phyloP scores from a whole-genome alignment of 2,888 invertebrate species.

The Thalpophila matura region DNA sequence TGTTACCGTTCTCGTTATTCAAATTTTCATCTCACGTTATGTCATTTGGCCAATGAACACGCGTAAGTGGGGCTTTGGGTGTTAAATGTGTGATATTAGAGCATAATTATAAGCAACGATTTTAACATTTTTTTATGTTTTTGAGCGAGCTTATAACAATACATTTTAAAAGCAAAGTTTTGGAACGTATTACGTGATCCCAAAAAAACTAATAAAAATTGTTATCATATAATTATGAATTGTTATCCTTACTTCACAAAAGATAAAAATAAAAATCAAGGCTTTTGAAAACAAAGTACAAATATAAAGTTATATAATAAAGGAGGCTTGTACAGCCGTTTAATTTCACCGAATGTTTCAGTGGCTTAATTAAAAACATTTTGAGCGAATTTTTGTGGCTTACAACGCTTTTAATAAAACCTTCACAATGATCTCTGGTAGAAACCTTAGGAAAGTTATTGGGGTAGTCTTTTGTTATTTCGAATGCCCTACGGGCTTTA shows the following conservation, averaged over 20 bases:
- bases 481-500: slow-evolving; percentile 56
- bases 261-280: slow-evolving; percentile 52
- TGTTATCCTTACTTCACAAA: slow-evolving; percentile 46
- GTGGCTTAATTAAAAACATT: slow-evolving; percentile 73
- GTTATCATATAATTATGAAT: slow-evolving; percentile 44
- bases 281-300: slow-evolving; percentile 54
- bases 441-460: slow-evolving; percentile 64
- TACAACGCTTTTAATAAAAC: slow-evolving; percentile 68
- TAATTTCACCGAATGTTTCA: slow-evolving; percentile 68
- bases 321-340: slow-evolving; percentile 59
- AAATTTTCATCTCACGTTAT: too few relatives aligned
- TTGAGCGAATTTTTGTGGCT: slow-evolving; percentile 69
- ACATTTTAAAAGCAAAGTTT: slow-evolving; percentile 14
- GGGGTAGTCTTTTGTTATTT: slow-evolving; percentile 61
- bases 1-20: too few relatives aligned
- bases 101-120: too few relatives aligned
- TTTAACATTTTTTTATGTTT: neutral
- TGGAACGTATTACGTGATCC: slow-evolving; percentile 2
- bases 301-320: slow-evolving; percentile 61
- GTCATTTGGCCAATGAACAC: too few relatives aligned
- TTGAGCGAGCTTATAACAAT: neutral
- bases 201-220: slow-evolving; percentile 31
- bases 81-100: too few relatives aligned
- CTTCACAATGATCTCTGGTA: slow-evolving; percentile 66
- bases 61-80: too few relatives aligned